A percentile compares a stretch with the other conserved stretches of the same genome.
Evolutionary conservation across 2,888 invertebrate genomes (phyloP).

Genomic region (Tribolium freemani): DNA sequence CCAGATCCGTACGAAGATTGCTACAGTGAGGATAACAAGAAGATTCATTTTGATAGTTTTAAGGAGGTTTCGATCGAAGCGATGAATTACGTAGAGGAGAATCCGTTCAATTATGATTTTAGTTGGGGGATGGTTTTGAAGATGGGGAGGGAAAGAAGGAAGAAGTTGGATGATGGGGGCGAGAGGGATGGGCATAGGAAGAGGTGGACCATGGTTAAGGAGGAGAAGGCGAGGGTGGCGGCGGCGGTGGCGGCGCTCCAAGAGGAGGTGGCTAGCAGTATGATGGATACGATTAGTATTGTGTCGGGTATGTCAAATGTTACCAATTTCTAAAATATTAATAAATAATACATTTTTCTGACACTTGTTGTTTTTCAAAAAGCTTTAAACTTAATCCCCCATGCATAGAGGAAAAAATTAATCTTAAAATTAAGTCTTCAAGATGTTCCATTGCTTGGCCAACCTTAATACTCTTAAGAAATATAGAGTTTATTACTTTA

Average conservation of each 20-base stretch:
- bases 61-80: conserved; percentile 62
- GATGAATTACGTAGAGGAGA: conserved; percentile 66
- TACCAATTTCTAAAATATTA: neutral
- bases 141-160: conserved; percentile 19
- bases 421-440: no score
- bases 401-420: no score
- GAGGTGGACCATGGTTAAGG: neutral
- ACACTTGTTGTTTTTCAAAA: no score
- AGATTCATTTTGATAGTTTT: conserved; percentile 67
- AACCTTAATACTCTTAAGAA: no score
- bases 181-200: neutral
- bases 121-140: conserved; percentile 72
- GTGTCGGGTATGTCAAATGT: neutral
- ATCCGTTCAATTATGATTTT: conserved; percentile 71
- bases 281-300: neutral
- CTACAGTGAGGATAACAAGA: conserved; percentile 61
- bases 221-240: neutral
- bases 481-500: no score
- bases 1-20: conserved; percentile 62
- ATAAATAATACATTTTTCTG: no score
- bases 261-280: neutral
- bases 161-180: conserved; percentile 8
- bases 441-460: no score
- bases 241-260: neutral
- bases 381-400: no score